Percentiles rank a stretch among this genome's conserved stretches.
phyloP scores from a whole-genome alignment of 1,140 invertebrate genomes.

The Eubasilissa regina region DNA sequence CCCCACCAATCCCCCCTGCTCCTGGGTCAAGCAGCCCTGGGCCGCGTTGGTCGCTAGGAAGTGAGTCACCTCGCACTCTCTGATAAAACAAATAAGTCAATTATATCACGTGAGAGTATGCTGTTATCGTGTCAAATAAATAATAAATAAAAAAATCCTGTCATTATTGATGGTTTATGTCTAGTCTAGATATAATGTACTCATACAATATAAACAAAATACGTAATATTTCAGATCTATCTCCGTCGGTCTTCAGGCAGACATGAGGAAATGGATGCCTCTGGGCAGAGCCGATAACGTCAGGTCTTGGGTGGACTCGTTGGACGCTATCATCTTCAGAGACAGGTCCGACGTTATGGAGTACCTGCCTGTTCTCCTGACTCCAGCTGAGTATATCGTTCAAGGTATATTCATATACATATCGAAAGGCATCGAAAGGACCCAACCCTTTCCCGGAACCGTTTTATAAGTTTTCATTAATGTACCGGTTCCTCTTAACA shows the following conservation, averaged over 20 bases:
- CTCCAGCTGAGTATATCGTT: slow-evolving; percentile 24
- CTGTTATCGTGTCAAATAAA: no score
- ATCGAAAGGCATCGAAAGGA: no score
- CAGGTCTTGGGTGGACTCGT: slow-evolving; percentile 53
- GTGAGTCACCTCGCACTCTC: slow-evolving; percentile 68
- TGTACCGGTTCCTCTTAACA: no score
- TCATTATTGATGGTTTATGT: no score
- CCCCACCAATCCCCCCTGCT: slow-evolving; percentile 67
- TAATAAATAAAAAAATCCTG: no score
- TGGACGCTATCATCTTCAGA: slow-evolving; percentile 50
- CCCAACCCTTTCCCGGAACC: no score
- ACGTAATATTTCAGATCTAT: slow-evolving; percentile 52
- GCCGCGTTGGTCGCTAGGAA: slow-evolving; percentile 70
- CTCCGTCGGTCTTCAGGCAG: slow-evolving; percentile 54
- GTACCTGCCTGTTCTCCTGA: not conserved
- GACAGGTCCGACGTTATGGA: slow-evolving; percentile 39
- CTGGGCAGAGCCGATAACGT: not conserved
- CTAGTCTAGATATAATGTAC: no score
- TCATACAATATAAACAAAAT: no score
- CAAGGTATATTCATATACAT: no score
- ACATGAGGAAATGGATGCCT: slow-evolving; percentile 58
- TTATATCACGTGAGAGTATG: no score
- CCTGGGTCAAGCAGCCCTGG: slow-evolving; percentile 76
- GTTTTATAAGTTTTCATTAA: no score
- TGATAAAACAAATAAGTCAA: no score